These are phyloP conservation scores for Mixornis gularis DNA, from an alignment of 2,113 vertebrate species.

Conservation along the genomic window DNA sequence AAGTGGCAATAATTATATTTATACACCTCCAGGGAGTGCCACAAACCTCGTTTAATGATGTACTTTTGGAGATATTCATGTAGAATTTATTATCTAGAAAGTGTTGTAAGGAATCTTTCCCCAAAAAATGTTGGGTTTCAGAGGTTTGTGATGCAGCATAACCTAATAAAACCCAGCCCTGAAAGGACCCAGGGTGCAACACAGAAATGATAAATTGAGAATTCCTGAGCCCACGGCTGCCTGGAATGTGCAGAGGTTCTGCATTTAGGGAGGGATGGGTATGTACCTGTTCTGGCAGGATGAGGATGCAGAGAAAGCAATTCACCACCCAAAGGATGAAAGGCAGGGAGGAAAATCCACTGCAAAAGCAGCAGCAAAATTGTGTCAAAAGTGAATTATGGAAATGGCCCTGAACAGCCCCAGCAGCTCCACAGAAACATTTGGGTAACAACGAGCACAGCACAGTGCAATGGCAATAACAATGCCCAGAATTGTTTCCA, in stretches of 20 bases:
- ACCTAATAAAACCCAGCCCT: not conserved
- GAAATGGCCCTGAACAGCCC: not conserved
- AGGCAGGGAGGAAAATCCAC: not conserved
- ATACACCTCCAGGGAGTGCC: not conserved
- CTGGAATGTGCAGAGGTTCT: not conserved
- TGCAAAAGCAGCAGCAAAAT: not conserved
- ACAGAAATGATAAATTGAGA: not conserved
- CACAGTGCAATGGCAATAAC: not conserved
- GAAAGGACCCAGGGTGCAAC: not conserved
- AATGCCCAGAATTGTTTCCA: not conserved
- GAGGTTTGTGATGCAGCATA: not conserved
- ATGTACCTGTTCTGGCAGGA: not conserved
- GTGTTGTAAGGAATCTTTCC: not conserved
- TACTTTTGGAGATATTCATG: not conserved
- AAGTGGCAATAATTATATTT: not conserved
- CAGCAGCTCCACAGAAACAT: not conserved
- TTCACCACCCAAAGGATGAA: not conserved
- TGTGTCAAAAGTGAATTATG: slow-evolving; percentile 27
- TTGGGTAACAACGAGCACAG: not conserved
- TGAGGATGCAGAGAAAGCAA: not conserved
- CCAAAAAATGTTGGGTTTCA: not conserved
- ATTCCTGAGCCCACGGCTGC: not conserved
- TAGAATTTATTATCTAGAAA: not conserved
- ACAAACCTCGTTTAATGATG: not conserved
- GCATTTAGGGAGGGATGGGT: not conserved